Percentiles rank a stretch among this genome's conserved stretches.
Conservation (phyloP, 2,888 invertebrate species). For the Gymnocheta viridis region DNA sequence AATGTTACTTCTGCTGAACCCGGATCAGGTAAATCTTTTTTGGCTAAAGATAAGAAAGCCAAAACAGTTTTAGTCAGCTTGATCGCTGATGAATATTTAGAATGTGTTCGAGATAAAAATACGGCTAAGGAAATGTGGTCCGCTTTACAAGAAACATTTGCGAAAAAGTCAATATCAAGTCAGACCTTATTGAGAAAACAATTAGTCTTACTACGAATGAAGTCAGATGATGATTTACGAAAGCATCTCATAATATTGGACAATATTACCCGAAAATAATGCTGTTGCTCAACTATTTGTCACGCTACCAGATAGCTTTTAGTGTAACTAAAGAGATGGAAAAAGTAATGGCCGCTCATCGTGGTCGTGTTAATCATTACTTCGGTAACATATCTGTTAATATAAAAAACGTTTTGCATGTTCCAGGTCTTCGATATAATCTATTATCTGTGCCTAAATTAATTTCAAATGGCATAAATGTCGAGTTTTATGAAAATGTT, state of each 20-base stretch:
- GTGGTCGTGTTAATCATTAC: not conserved
- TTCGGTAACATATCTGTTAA: not conserved
- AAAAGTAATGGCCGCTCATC: not conserved
- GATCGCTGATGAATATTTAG: conserved; percentile 45
- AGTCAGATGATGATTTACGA: conserved; percentile 8
- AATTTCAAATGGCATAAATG: not conserved
- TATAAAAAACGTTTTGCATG: not conserved
- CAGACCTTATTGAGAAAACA: conserved; percentile 41
- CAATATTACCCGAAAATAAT: not conserved
- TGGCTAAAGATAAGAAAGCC: conserved; percentile 29
- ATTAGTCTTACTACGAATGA: conserved; percentile 20
- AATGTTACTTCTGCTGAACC: no score
- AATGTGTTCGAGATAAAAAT: conserved; percentile 33
- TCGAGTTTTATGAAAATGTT: not conserved
- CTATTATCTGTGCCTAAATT: not conserved
- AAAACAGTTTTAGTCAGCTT: conserved; percentile 7
- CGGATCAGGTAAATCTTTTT: no score
- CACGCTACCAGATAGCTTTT: not conserved
- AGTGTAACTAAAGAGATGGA: not conserved
- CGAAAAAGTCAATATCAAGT: conserved; percentile 32
- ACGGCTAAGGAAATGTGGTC: conserved; percentile 47
- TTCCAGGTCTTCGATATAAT: not conserved
- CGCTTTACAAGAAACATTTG: no score
- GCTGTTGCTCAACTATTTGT: not conserved
- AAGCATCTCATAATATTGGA: conserved; percentile 44